These are phyloP conservation scores for Epistrophe eligans DNA, from an alignment of 2,888 invertebrate species.

Conservation along the genomic window DNA sequence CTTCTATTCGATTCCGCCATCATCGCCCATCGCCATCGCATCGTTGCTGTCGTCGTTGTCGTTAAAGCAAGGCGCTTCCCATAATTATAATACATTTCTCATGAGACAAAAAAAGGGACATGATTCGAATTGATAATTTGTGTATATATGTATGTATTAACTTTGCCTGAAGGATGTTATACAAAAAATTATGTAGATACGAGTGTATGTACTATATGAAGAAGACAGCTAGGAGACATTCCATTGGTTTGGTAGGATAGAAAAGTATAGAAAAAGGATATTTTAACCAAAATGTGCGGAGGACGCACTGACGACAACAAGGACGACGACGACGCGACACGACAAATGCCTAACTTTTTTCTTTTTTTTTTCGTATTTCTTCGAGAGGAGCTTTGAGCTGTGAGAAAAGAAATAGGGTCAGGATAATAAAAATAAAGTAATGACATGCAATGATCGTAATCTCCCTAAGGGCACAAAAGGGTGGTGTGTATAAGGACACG, in stretches of 20 bases:
- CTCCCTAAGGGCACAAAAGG: conserved; percentile 33
- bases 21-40: background rate
- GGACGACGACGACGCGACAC: background rate
- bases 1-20: conserved; percentile 27
- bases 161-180: conserved; percentile 35
- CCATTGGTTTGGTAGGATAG: background rate
- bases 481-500: conserved; percentile 39
- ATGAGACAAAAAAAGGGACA: conserved; percentile 70
- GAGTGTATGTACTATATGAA: background rate
- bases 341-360: background rate
- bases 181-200: background rate
- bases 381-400: background rate
- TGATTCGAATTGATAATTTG: conserved; percentile 73
- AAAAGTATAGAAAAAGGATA: conserved; percentile 14
- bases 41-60: conserved; percentile 12
- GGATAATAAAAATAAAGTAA: conserved; percentile 66
- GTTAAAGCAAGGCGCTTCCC: conserved; percentile 55
- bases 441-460: conserved; percentile 67
- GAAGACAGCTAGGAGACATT: conserved; percentile 33
- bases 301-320: background rate
- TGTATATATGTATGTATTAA: conserved; percentile 30
- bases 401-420: conserved; percentile 36
- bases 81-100: conserved; percentile 75
- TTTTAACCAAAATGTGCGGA: conserved; percentile 17
- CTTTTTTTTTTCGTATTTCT: background rate